Evolutionary conservation across 2,797 vertebrate species (phyloP).

Genomic region (Lerista edwardsae): DNA sequence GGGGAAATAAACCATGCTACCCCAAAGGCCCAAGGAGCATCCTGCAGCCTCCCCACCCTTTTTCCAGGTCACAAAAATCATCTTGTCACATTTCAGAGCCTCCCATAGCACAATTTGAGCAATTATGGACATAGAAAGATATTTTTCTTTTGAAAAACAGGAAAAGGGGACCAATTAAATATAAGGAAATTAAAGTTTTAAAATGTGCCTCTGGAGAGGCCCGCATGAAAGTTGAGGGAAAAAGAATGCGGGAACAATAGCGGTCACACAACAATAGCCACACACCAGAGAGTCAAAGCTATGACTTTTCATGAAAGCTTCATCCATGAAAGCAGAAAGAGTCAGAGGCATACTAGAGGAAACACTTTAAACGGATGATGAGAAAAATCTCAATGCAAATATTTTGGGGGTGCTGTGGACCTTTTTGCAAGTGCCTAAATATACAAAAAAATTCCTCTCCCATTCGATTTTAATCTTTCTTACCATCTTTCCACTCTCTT

Average conservation of each 20-base stretch:
- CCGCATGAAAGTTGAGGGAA: conserved; percentile 57
- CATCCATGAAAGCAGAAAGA: conserved; percentile 12
- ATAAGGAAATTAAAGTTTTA: conserved; percentile 9
- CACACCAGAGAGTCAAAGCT: conserved; percentile 54
- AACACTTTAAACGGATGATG: background rate
- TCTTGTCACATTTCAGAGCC: too few species aligned
- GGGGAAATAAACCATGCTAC: background rate
- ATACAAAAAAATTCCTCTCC: background rate
- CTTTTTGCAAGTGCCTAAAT: background rate
- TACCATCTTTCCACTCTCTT: conserved; percentile 91
- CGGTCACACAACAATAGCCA: conserved; percentile 45
- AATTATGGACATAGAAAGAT: background rate
- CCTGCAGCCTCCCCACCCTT: too few species aligned
- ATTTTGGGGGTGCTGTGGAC: background rate
- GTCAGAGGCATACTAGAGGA: conserved; percentile 33
- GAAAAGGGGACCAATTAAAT: too few species aligned
- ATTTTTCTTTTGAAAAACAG: background rate
- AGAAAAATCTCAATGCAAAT: background rate
- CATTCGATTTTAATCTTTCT: conserved; percentile 11
- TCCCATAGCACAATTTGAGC: too few species aligned
- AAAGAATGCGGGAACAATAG: conserved; percentile 49
- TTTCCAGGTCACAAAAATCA: background rate
- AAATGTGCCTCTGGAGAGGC: conserved; percentile 50
- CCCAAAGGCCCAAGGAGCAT: background rate
- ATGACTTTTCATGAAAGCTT: conserved; percentile 6